Base-by-base conservation (phyloP, 2,888 invertebrate species). In the Philhelius pedissequus region DNA sequence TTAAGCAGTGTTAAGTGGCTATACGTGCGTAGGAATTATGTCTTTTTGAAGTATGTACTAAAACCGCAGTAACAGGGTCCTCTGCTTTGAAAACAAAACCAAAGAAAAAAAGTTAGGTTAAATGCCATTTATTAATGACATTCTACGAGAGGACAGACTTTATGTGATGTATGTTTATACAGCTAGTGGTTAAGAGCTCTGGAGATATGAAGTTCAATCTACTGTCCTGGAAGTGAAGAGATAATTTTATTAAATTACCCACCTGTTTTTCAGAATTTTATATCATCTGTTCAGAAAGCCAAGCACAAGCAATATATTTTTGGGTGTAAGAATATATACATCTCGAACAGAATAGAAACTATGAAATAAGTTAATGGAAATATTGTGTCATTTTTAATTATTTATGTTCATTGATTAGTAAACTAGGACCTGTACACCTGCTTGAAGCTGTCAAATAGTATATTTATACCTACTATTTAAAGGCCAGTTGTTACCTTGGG, bases 21-120 rank as follows among this genome's bases (percentile, higher is more conserved):
- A 6, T 74, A 64, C 79, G 79, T 83, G 83, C 79, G 79, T 83
- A 64, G 35, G 52, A 77, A 64, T 60, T 45, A 77, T 77, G 77
- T 40, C 60, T 52, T n/a, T 58, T 40, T 62, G 62, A 52, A 74
- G 58, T 62, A 78, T 56, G 73, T 78, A 78, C 68, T 83, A 74
- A 75, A 83, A 77, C 69, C 74, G 62, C 83, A 69, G 68, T 79
- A 69, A 69, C 56, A 78, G 60, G 78, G 22, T 3, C 15, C 54
- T 73, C 66, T 82, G 78, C 73, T 82, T 82, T 73, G 54, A 60
- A 60, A 38, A 64, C 9, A 11, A 7, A 15, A n/a, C n/a, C n/a
- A 52, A n/a, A 18, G 11, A 30, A 30, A 54, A 4, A 30, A 54
- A 66, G 68, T 82, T 82, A 68, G 73, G 68, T 82, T 82, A 68